Percentiles rank a stretch among this genome's conserved stretches.
Conservation (phyloP, 1,140 invertebrate species). For the Apis mellifera region DNA sequence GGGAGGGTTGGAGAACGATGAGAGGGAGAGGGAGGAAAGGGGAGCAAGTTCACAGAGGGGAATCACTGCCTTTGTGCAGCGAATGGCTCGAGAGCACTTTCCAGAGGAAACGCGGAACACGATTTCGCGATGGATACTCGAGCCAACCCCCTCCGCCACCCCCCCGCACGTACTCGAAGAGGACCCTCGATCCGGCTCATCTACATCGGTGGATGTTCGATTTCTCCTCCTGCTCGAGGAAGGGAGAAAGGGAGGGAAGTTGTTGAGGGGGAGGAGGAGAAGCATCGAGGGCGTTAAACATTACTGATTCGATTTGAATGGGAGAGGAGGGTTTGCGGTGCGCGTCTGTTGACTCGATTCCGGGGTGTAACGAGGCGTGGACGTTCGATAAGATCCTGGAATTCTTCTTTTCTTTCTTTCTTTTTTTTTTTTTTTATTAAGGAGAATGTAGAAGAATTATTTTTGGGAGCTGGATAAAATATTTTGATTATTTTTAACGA, state of each 20-base stretch:
- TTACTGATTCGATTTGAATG: conserved; percentile 20
- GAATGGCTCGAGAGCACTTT: conserved; percentile 54
- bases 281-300: conserved; percentile 21
- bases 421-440: not conserved
- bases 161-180: conserved; percentile 44
- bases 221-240: not conserved
- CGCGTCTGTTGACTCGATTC: not conserved
- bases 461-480: too few relatives aligned
- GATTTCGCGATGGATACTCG: conserved; percentile 55
- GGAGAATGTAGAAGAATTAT: too few relatives aligned
- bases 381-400: not conserved
- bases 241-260: not conserved
- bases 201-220: not conserved
- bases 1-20: conserved; percentile 1
- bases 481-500: too few relatives aligned
- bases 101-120: conserved; percentile 48
- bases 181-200: conserved; percentile 56
- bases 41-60: conserved; percentile 15
- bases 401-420: too few relatives aligned
- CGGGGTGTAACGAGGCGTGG: not conserved
- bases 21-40: conserved; percentile 8
- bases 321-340: not conserved
- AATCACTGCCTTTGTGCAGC: conserved; percentile 49
- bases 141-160: not conserved
- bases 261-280: not conserved